Evolutionary conservation across 2,113 vertebrate species (phyloP).

Genomic region (Verasper variegatus): DNA sequence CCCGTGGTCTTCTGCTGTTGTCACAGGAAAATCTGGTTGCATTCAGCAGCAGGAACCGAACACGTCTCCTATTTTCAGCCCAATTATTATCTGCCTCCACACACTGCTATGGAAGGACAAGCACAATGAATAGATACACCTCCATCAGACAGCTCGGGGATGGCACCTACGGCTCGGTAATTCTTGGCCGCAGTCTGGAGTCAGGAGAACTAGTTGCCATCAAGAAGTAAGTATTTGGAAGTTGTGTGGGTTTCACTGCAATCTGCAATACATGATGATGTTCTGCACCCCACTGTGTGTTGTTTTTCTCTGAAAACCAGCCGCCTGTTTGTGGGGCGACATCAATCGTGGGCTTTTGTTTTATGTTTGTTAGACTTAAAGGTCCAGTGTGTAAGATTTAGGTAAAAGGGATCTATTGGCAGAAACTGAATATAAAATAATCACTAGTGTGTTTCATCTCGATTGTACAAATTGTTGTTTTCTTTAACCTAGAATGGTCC

Average conservation of each 20-base stretch:
- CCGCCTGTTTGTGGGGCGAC: not conserved
- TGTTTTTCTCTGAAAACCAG: not conserved
- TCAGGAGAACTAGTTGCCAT: constrained; percentile 96
- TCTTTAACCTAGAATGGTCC: too few relatives aligned
- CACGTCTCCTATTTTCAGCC: constrained; percentile 48
- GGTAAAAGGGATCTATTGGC: too few relatives aligned
- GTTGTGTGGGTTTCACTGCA: not conserved
- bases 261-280: too few relatives aligned
- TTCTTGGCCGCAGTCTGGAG: constrained; percentile 93
- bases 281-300: not conserved
- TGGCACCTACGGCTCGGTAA: constrained; percentile 95
- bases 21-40: constrained; percentile 91
- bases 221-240: constrained; percentile 88
- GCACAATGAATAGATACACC: constrained; percentile 94
- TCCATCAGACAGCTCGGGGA: constrained; percentile 95
- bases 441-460: too few relatives aligned
- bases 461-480: too few relatives aligned
- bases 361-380: too few relatives aligned
- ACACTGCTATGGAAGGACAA: constrained; percentile 77
- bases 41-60: constrained; percentile 74
- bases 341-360: too few relatives aligned
- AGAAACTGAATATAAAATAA: too few relatives aligned
- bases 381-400: too few relatives aligned
- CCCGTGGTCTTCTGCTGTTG: constrained; percentile 86
- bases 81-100: constrained; percentile 23